A percentile compares a stretch with the other conserved stretches of the same genome.
phyloP scores from a whole-genome alignment of 1,140 invertebrate genomes.

The Caligus rogercresseyi region DNA sequence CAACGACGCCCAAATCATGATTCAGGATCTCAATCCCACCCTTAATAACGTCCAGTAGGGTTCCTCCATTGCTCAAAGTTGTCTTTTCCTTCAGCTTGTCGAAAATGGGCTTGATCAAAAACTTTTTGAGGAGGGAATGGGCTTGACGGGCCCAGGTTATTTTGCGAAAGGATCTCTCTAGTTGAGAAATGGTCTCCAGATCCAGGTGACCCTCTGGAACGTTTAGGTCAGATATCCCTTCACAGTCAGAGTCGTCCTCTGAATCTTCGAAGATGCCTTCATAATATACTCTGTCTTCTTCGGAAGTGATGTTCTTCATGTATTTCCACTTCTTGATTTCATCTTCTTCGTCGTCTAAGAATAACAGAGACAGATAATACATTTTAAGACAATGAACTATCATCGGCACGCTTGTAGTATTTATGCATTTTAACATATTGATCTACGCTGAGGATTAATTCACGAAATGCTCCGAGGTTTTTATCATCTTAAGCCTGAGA shows the following conservation, averaged over 20 bases:
- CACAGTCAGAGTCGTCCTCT: neutral
- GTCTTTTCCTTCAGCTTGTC: neutral
- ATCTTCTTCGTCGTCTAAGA: too few species aligned
- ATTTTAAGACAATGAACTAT: too few species aligned
- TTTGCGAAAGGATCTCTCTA: neutral
- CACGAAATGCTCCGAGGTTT: too few species aligned
- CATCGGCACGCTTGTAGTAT: too few species aligned
- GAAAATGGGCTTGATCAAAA: neutral
- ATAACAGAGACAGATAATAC: too few species aligned
- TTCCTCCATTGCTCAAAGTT: neutral
- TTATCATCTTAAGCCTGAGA: too few species aligned
- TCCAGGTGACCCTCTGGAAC: neutral
- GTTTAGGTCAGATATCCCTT: neutral
- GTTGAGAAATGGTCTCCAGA: neutral
- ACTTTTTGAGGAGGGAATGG: conserved; percentile 11
- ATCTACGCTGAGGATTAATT: too few species aligned
- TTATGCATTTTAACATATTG: too few species aligned
- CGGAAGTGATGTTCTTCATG: neutral
- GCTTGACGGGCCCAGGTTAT: neutral
- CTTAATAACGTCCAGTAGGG: neutral
- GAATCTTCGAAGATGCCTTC: neutral
- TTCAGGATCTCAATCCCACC: conserved; percentile 4
- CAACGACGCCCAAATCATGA: conserved; percentile 2
- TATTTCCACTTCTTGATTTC: neutral
- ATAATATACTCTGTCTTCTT: neutral